Conservation (phyloP, 1,140 invertebrate species). For the Eriosoma lanigerum region DNA sequence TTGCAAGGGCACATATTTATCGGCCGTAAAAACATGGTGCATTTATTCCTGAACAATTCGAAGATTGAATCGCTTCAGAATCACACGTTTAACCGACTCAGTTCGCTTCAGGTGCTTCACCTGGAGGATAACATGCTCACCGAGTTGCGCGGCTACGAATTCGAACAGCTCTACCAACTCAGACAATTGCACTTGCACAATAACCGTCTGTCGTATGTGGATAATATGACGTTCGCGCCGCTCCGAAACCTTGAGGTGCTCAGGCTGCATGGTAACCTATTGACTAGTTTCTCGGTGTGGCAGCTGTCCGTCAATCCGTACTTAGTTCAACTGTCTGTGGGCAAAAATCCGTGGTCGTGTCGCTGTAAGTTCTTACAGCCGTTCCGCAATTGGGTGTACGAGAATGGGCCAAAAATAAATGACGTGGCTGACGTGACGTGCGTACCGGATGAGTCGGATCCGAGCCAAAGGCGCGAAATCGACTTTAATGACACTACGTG, state of each 20-base stretch:
- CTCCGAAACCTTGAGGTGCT: conserved; percentile 78
- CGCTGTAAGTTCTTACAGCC: conserved; percentile 86
- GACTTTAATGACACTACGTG: conserved; percentile 80
- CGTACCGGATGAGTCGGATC: conserved; percentile 73
- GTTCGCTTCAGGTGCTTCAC: conserved; percentile 77
- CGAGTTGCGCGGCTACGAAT: conserved; percentile 83
- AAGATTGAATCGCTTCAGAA: conserved; percentile 85
- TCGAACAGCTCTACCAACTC: conserved; percentile 78
- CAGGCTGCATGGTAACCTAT: conserved; percentile 79
- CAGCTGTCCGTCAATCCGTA: conserved; percentile 73
- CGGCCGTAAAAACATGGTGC: conserved; percentile 83
- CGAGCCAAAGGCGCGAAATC: conserved; percentile 69
- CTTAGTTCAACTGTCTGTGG: conserved; percentile 72
- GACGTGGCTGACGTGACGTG: conserved; percentile 79
- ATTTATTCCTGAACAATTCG: conserved; percentile 82
- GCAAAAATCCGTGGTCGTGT: conserved; percentile 84
- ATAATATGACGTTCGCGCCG: conserved; percentile 77
- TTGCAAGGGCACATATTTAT: conserved; percentile 88
- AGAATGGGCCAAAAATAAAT: conserved; percentile 76
- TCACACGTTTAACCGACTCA: conserved; percentile 86
- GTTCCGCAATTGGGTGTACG: conserved; percentile 78
- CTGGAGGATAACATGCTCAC: conserved; percentile 81
- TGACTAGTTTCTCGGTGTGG: conserved; percentile 82
- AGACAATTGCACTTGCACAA: conserved; percentile 85
- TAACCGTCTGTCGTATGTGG: conserved; percentile 76